Percentiles rank a stretch among this genome's conserved stretches.
Evolutionary conservation across 2,888 invertebrate genomes (phyloP).

Genomic region (Epiblema foenella): DNA sequence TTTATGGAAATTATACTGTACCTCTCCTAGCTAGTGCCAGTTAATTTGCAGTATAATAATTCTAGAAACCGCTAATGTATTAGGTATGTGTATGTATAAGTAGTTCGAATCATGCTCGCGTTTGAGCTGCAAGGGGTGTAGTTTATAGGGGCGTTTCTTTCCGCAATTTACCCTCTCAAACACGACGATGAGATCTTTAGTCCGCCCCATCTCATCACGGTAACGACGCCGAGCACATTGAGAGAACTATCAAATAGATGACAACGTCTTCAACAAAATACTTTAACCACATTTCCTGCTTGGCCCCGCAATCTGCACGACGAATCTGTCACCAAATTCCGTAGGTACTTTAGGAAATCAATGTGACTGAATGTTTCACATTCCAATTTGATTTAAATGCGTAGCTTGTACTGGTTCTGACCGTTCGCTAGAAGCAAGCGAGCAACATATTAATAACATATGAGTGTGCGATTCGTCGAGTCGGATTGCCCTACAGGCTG

Average conservation of each 20-base stretch:
- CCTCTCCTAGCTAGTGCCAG: neutral
- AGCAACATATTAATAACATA: neutral
- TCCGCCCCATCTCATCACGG: slow-evolving; percentile 41
- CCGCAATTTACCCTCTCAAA: slow-evolving; percentile 37
- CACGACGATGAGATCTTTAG: slow-evolving; percentile 37
- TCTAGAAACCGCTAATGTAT: neutral
- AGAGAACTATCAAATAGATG: slow-evolving; percentile 42
- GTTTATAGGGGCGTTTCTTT: slow-evolving; percentile 32
- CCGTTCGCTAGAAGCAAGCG: neutral
- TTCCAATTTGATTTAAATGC: neutral
- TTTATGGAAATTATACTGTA: neutral
- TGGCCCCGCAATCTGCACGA: slow-evolving; percentile 23
- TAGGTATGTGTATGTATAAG: neutral
- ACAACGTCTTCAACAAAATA: slow-evolving; percentile 37
- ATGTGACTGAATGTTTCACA: neutral
- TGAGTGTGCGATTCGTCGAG: slow-evolving; percentile 1
- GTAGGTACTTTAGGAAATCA: slow-evolving; percentile 47
- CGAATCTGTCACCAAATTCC: slow-evolving; percentile 46
- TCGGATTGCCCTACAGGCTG: slow-evolving; percentile 36
- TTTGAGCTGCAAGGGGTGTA: slow-evolving; percentile 3
- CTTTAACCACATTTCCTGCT: slow-evolving; percentile 37
- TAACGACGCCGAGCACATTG: slow-evolving; percentile 40
- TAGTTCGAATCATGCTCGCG: too few relatives aligned
- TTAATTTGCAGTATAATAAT: neutral
- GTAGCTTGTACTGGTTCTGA: neutral